Base-by-base conservation (phyloP, 1,140 invertebrate species). In the Pseudoatta argentina region DNA sequence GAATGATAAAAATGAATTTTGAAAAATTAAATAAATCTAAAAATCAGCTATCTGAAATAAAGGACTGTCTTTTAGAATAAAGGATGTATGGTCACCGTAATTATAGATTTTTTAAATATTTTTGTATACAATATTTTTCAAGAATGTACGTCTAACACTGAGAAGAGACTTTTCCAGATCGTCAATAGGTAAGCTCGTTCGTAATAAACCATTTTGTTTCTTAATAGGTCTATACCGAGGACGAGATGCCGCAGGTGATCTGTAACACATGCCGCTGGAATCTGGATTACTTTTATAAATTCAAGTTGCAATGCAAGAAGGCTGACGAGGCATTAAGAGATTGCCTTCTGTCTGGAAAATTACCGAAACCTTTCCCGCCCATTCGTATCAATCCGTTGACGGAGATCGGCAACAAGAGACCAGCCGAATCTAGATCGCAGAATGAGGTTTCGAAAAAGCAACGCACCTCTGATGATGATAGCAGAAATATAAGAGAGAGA, bases 161-260 rank as follows among this genome's bases (percentile, higher is more conserved):
- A 73, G 34, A 73, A 34, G 63, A 71, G 4, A 39, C 14, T 83
- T n/a, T 61, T 61, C 53, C n/a, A 39, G 34, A 69, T 18, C 16
- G 6, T 5, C n/a, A 10, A 67, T 3, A 44, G 8, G 6, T 82
- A 8, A 82, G 14, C 21, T 27, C 1, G 3, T 72, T 21, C 14
- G 4, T 82, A 73, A 82, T 12, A 2, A 24, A 27, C 12, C 6
- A 7, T 63, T 1, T 73, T 71, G 1, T 93, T 90, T 94, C 71
- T 51, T 92, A 85, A 79, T 48, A 97, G 97, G 97, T 97, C 0
- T 97, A 96, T 88, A 95, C 96, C 87, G 97, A 96, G 14, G 97
- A 98, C 93, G 97, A 96, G 79, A 97, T 97, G 97, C 97, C 97
- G 1, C 94, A 96, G 75, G 96, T 96, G 91, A 97, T 98, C 57